phyloP scores from a whole-genome alignment of 2,113 vertebrate genomes.

The Pachyramphus minor region DNA sequence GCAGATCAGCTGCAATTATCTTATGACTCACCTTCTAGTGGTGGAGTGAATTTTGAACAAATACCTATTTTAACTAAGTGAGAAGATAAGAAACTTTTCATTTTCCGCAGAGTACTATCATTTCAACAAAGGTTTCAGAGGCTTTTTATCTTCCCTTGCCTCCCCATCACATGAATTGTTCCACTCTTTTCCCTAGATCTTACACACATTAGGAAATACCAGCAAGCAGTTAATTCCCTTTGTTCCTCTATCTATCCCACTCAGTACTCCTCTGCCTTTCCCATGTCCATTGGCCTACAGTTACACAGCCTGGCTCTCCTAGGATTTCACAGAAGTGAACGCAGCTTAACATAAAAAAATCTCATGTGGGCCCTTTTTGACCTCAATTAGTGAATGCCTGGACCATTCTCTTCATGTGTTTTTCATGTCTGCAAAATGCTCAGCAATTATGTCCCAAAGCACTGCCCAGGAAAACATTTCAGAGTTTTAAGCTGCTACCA shows the following conservation, averaged over 20 bases:
- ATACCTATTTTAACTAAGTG: neutral
- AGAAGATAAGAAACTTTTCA: neutral
- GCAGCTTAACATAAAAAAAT: neutral
- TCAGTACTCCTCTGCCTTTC: neutral
- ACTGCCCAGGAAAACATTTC: neutral
- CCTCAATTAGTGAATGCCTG: neutral
- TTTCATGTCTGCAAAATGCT: neutral
- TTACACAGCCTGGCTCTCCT: neutral
- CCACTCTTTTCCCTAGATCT: neutral
- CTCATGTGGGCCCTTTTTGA: neutral
- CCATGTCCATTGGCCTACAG: neutral
- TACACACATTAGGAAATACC: neutral
- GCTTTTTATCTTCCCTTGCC: neutral
- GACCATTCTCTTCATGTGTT: neutral
- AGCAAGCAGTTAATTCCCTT: neutral
- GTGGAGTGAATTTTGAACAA: neutral
- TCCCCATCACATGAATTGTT: neutral
- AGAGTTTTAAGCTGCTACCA: neutral
- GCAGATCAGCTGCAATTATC: neutral
- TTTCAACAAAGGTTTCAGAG: neutral
- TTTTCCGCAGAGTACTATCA: neutral
- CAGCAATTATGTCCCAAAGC: neutral
- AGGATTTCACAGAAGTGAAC: neutral
- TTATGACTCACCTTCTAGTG: conserved; percentile 7
- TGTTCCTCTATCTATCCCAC: neutral